These are phyloP conservation scores for Melieria omissa DNA, from an alignment of 2,888 invertebrate species.

Conservation along the genomic window DNA sequence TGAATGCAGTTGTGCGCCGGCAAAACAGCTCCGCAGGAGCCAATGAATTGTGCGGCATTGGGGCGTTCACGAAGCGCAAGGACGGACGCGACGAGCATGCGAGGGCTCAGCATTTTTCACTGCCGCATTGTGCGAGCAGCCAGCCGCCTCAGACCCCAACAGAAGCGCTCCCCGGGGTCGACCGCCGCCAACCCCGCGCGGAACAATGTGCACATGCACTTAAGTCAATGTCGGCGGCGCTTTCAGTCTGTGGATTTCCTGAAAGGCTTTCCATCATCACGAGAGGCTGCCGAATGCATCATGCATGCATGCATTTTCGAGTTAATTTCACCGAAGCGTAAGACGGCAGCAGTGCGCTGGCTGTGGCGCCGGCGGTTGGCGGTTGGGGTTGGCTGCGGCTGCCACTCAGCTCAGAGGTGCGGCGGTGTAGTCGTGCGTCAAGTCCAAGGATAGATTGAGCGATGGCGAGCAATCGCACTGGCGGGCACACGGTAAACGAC, in stretches of 20 bases:
- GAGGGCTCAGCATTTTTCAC: background rate
- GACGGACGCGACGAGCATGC: no score
- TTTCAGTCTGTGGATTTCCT: constrained; percentile 1
- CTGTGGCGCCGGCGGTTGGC: background rate
- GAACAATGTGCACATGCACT: background rate
- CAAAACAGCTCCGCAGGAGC: no score
- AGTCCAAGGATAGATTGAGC: constrained; percentile 23
- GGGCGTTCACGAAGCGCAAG: no score
- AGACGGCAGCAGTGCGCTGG: constrained; percentile 18
- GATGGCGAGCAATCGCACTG: background rate
- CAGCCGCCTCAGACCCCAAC: background rate
- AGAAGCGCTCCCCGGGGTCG: background rate
- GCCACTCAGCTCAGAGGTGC: background rate
- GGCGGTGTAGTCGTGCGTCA: background rate
- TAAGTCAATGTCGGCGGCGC: constrained; percentile 10
- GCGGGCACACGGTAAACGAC: background rate
- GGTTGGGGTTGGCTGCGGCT: background rate
- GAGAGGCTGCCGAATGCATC: constrained; percentile 22
- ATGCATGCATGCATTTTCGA: constrained; percentile 40
- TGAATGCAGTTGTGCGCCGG: no score
- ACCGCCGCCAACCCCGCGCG: background rate
- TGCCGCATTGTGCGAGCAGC: background rate
- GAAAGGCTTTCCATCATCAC: background rate
- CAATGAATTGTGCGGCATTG: no score
- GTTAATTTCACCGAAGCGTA: constrained; percentile 40